Conservation (phyloP, 2,888 invertebrate species). For the Eupithecia pulchellata region DNA sequence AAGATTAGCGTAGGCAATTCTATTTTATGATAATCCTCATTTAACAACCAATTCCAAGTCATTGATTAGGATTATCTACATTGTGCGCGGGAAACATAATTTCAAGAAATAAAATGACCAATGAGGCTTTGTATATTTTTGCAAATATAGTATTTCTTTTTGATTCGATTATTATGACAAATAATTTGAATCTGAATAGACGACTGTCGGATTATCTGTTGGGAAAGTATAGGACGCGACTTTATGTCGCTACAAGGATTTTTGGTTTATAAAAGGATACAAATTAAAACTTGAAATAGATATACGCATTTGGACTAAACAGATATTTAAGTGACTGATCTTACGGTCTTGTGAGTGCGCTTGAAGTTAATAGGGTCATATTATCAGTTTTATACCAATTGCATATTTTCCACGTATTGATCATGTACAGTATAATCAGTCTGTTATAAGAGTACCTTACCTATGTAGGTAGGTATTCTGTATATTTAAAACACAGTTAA, state of each 20-base stretch:
- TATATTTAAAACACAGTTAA: too few species aligned
- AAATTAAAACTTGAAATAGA: background rate
- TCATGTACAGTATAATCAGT: too few species aligned
- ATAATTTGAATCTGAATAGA: conserved; percentile 23
- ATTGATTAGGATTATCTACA: conserved; percentile 4
- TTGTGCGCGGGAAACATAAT: background rate
- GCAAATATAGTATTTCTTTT: background rate
- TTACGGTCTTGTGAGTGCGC: too few species aligned
- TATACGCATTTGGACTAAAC: background rate
- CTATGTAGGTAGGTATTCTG: too few species aligned
- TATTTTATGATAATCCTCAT: background rate
- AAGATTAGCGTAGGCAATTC: conserved; percentile 3
- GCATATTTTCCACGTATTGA: too few species aligned
- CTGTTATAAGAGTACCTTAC: too few species aligned
- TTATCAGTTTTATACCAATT: too few species aligned
- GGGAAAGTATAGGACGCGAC: conserved; percentile 16
- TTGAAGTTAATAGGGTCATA: too few species aligned
- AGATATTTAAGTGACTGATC: background rate
- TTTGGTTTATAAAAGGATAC: background rate
- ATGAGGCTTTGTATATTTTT: background rate
- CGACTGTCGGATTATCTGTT: conserved; percentile 16
- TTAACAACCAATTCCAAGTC: conserved; percentile 3
- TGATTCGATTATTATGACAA: conserved; percentile 24
- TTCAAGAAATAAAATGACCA: background rate
- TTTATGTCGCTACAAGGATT: conserved; percentile 10